These are phyloP conservation scores for Belgica antarctica DNA, from an alignment of 2,888 invertebrate species.

Conservation along the genomic window DNA sequence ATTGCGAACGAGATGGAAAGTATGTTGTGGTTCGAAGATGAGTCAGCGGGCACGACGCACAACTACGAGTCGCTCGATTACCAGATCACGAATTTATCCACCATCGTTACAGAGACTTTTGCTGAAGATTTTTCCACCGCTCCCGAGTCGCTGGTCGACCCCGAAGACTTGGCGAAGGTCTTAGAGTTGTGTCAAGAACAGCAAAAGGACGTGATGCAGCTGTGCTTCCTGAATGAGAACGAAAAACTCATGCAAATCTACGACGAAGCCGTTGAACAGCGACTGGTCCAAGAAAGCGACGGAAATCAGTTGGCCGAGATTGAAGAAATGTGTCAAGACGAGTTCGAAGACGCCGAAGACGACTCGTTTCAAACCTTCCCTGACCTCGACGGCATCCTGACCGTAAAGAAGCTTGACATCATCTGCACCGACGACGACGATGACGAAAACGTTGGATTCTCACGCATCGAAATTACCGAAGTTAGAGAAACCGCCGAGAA, in stretches of 20 bases:
- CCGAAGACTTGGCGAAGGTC: slow-evolving; percentile 19
- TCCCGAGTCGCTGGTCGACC: neutral
- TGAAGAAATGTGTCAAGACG: slow-evolving; percentile 11
- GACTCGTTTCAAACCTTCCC: neutral
- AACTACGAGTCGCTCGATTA: slow-evolving; percentile 20
- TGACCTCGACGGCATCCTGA: slow-evolving; percentile 34
- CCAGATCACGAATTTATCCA: slow-evolving; percentile 13
- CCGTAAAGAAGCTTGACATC: slow-evolving; percentile 11
- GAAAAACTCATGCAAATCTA: slow-evolving; percentile 43
- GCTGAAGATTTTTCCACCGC: slow-evolving; percentile 2
- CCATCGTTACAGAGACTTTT: slow-evolving; percentile 3
- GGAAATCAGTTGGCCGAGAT: slow-evolving; percentile 45
- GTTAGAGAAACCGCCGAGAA: slow-evolving; percentile 24
- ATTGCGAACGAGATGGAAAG: slow-evolving; percentile 34
- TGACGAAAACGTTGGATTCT: slow-evolving; percentile 26
- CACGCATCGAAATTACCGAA: slow-evolving; percentile 28
- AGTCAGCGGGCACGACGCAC: neutral
- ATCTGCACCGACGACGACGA: slow-evolving; percentile 4
- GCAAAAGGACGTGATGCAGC: slow-evolving; percentile 38
- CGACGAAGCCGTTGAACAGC: slow-evolving; percentile 40
- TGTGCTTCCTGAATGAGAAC: slow-evolving; percentile 39
- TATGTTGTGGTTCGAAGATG: slow-evolving; percentile 39
- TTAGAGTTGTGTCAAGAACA: slow-evolving; percentile 35
- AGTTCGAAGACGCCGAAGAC: neutral
- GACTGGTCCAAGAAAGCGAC: slow-evolving; percentile 44